Conservation (phyloP, 53 echinoderm and acorn worm species). For the Glandiceps talaboti region DNA sequence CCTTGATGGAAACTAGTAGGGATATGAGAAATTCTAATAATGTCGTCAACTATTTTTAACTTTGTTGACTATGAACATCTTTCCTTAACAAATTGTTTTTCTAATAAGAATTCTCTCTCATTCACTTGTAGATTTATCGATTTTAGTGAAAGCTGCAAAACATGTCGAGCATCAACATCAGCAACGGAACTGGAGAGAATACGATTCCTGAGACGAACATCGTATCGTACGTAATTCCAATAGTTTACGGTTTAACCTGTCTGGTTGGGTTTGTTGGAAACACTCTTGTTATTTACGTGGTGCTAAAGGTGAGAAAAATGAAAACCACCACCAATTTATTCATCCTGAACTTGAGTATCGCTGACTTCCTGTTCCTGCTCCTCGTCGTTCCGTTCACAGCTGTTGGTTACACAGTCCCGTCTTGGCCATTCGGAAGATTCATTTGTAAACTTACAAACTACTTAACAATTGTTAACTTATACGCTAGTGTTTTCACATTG, state of each 20-base stretch:
- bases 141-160: too few relatives aligned
- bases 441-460: conserved; percentile 62
- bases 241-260: conserved; percentile 16
- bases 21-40: too few relatives aligned
- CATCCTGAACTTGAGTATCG: conserved; percentile 63
- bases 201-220: too few relatives aligned
- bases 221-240: neutral
- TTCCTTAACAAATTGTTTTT: too few relatives aligned
- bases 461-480: conserved; percentile 41
- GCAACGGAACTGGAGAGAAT: too few relatives aligned
- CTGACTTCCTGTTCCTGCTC: conserved; percentile 68
- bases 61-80: too few relatives aligned
- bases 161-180: too few relatives aligned
- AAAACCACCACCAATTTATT: conserved; percentile 66
- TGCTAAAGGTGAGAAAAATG: neutral
- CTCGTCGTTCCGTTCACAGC: conserved; percentile 62
- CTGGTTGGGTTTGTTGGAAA: conserved; percentile 71
- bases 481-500: conserved; percentile 73
- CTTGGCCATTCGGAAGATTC: conserved; percentile 56
- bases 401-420: conserved; percentile 34
- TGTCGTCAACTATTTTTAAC: too few relatives aligned
- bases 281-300: conserved; percentile 54
- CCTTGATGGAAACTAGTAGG: too few relatives aligned
- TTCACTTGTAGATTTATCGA: too few relatives aligned
- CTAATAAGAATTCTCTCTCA: too few relatives aligned